phyloP scores from a whole-genome alignment of 2,113 vertebrate genomes.

The Spermophilus dauricus region DNA sequence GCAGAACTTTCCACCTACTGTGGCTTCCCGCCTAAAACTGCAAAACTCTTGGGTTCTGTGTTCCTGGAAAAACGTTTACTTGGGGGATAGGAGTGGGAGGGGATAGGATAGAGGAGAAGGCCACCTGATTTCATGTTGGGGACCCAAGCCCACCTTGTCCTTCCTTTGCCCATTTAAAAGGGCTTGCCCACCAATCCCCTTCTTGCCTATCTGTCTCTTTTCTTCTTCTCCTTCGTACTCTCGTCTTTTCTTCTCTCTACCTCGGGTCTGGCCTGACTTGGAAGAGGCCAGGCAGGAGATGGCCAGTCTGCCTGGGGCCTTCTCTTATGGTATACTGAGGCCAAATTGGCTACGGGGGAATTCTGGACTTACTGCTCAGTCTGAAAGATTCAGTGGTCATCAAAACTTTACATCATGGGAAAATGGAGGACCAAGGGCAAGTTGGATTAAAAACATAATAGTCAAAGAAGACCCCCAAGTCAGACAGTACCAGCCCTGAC shows the following conservation, averaged over 20 bases:
- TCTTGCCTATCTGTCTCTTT: background rate
- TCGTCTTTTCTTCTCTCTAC: background rate
- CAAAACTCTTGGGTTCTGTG: background rate
- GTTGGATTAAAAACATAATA: background rate
- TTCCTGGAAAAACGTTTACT: background rate
- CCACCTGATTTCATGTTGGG: background rate
- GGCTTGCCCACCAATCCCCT: no score
- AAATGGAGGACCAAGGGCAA: background rate
- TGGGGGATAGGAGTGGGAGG: fast-evolving
- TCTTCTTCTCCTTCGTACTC: no score
- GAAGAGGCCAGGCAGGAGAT: background rate
- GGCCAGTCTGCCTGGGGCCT: background rate
- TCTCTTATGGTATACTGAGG: background rate
- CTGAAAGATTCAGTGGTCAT: background rate
- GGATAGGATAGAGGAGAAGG: background rate
- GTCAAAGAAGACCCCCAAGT: background rate
- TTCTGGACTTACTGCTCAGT: background rate
- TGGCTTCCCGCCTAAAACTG: background rate
- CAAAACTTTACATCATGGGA: background rate
- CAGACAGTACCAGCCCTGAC: slow-evolving; percentile 62
- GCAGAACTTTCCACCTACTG: background rate
- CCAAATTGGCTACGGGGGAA: background rate
- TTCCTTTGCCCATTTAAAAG: background rate
- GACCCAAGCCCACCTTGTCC: background rate
- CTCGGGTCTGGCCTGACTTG: background rate